phyloP scores from a whole-genome alignment of 2,888 invertebrate genomes.

The Sminthurinus aureus region DNA sequence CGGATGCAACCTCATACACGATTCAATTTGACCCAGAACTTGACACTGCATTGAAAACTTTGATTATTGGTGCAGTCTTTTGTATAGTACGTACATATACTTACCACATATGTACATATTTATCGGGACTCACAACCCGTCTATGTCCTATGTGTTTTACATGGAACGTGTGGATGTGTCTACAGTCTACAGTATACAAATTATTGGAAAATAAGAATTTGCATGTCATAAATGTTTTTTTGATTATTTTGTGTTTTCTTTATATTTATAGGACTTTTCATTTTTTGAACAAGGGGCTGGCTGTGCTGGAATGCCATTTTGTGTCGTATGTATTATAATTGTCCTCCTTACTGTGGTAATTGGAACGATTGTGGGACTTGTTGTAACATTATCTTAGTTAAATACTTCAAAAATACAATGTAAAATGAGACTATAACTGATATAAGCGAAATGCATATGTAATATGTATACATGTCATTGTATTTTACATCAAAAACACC shows the following conservation, averaged over 20 bases:
- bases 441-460: too few relatives aligned
- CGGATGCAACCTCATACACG: background rate
- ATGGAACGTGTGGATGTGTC: too few relatives aligned
- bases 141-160: too few relatives aligned
- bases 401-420: too few relatives aligned
- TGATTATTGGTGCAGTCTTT: background rate
- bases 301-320: background rate
- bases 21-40: background rate
- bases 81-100: background rate
- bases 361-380: background rate
- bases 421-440: too few relatives aligned
- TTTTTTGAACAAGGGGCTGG: background rate
- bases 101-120: background rate
- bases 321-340: background rate
- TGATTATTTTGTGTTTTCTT: too few relatives aligned
- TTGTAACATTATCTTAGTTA: too few relatives aligned
- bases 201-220: too few relatives aligned
- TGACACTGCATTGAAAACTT: background rate
- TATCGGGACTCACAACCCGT: too few relatives aligned
- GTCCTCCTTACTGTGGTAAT: background rate
- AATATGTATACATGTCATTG: too few relatives aligned
- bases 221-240: background rate
- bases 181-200: too few relatives aligned
- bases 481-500: too few relatives aligned
- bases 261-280: slow-evolving; percentile 2